phyloP scores from a whole-genome alignment of 2,888 invertebrate genomes.

The Cerastis leucographa region DNA sequence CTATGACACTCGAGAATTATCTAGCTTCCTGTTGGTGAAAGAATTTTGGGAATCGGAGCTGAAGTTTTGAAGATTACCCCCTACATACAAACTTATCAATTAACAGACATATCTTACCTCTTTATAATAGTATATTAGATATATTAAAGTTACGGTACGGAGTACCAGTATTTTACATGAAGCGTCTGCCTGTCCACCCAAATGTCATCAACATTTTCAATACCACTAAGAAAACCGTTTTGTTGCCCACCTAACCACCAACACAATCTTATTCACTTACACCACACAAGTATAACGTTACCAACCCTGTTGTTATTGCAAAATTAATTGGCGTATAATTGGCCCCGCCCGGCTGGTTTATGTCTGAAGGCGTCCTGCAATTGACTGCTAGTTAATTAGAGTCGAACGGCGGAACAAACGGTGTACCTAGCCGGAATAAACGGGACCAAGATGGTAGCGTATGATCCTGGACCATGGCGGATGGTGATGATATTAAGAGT shows the following conservation, averaged over 20 bases:
- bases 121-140: too few relatives aligned
- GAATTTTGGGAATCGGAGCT: too few relatives aligned
- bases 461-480: conserved; percentile 25
- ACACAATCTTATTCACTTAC: conserved; percentile 50
- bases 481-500: neutral
- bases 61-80: too few relatives aligned
- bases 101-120: too few relatives aligned
- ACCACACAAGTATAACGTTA: conserved; percentile 53
- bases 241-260: neutral
- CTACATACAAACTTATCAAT: too few relatives aligned
- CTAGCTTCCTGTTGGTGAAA: too few relatives aligned
- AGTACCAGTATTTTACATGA: too few relatives aligned
- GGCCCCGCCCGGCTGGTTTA: conserved; percentile 81
- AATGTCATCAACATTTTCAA: conserved; percentile 2
- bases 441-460: conserved; percentile 54
- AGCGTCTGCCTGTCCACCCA: too few relatives aligned
- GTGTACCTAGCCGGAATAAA: conserved; percentile 74
- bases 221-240: neutral
- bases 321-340: conserved; percentile 90
- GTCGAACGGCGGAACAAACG: conserved; percentile 80
- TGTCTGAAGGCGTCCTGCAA: conserved; percentile 87
- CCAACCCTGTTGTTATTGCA: conserved; percentile 81
- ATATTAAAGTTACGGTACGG: too few relatives aligned
- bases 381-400: conserved; percentile 89
- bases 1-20: too few relatives aligned